These are phyloP conservation scores for Drosophila gunungcola DNA, from an alignment of 1,140 invertebrate genomes.

Conservation along the genomic window DNA sequence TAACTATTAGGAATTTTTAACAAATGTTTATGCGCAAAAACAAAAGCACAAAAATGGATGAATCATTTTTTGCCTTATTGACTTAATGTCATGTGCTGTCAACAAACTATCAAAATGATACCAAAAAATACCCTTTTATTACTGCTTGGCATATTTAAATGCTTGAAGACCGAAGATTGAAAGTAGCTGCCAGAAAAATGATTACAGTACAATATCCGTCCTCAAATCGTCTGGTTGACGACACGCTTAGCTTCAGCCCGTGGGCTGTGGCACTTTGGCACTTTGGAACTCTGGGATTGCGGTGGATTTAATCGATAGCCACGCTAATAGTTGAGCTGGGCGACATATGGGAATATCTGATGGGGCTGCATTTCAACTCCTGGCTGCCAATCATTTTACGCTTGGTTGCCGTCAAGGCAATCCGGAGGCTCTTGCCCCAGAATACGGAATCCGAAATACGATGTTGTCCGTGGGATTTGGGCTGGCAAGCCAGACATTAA, in stretches of 20 bases:
- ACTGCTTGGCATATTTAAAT: constrained; percentile 61
- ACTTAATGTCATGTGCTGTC: too few species aligned
- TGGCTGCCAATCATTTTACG: constrained; percentile 64
- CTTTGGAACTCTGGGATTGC: constrained; percentile 28
- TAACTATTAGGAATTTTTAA: too few species aligned
- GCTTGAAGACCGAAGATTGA: constrained; percentile 32
- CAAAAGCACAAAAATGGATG: too few species aligned
- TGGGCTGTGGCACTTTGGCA: constrained; percentile 18
- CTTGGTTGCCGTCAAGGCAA: constrained; percentile 63
- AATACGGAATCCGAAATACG: neutral
- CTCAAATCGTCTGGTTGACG: constrained; percentile 62
- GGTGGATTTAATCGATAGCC: constrained; percentile 66
- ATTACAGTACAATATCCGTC: constrained; percentile 38
- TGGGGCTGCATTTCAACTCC: constrained; percentile 46
- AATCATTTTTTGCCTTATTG: too few species aligned
- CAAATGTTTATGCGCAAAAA: too few species aligned
- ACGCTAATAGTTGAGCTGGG: constrained; percentile 55
- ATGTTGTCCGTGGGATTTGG: constrained; percentile 29
- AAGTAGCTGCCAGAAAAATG: constrained; percentile 63
- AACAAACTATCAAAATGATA: too few species aligned
- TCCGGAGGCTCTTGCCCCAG: constrained; percentile 14
- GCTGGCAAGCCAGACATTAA: constrained; percentile 53
- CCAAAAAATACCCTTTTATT: constrained; percentile 5
- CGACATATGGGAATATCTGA: constrained; percentile 73
- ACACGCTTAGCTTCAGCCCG: constrained; percentile 50